A percentile compares a stretch with the other conserved stretches of the same genome.
phyloP scores from a whole-genome alignment of 2,113 vertebrate genomes.

The Catharus fuscescens region DNA sequence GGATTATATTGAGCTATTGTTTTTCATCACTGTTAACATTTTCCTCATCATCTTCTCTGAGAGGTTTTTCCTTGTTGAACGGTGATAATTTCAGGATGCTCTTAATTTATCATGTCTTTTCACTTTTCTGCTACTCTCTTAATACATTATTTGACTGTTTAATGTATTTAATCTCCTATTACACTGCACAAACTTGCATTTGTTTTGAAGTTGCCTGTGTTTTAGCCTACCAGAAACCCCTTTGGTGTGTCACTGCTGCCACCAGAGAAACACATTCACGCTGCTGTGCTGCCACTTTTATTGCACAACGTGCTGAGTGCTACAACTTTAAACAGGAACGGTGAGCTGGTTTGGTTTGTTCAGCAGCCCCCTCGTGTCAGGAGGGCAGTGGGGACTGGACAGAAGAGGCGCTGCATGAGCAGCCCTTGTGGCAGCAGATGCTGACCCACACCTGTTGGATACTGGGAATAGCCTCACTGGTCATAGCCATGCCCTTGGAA shows the following conservation, averaged over 20 bases:
- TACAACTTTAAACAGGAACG: background rate
- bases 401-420: background rate
- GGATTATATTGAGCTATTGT: background rate
- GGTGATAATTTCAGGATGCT: background rate
- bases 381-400: background rate
- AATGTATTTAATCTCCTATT: background rate
- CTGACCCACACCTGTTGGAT: conserved; percentile 25
- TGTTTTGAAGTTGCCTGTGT: background rate
- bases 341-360: background rate
- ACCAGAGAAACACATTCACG: background rate
- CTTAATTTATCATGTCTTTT: background rate
- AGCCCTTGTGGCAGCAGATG: background rate
- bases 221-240: background rate
- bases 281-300: background rate
- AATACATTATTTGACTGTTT: background rate
- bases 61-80: fast-evolving
- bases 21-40: background rate
- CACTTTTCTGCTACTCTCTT: background rate
- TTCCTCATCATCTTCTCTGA: background rate
- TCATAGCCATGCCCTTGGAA: background rate
- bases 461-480: background rate
- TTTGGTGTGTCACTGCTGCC: background rate
- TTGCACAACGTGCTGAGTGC: background rate
- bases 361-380: background rate
- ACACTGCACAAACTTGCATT: background rate